Evolutionary conservation across 2,113 vertebrate genomes (phyloP).

Genomic region (Pomatorhinus ruficollis): DNA sequence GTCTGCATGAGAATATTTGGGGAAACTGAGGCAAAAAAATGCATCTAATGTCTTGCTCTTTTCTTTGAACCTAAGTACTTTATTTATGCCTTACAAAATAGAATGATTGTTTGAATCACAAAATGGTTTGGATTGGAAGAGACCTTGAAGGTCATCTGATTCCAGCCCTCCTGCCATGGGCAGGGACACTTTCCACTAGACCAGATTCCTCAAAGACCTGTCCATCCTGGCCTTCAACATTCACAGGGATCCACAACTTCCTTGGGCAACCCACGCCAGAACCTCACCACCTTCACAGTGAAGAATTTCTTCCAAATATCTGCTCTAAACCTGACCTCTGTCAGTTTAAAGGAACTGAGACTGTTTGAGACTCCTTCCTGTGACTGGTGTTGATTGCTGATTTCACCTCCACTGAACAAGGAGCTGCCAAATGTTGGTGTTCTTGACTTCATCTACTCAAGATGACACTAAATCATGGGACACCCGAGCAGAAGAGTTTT

Average conservation of each 20-base stretch:
- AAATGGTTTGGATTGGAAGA: neutral
- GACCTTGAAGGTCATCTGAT: neutral
- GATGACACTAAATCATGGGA: neutral
- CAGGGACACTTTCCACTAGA: neutral
- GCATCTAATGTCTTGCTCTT: accelerated
- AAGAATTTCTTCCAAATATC: neutral
- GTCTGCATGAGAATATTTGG: neutral
- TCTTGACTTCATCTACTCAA: neutral
- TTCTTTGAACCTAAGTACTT: neutral
- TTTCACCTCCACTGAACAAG: neutral
- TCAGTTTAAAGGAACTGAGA: neutral
- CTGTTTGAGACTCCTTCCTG: neutral
- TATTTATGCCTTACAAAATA: neutral
- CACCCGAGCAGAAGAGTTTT: neutral
- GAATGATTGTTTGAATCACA: neutral
- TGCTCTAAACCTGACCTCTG: neutral
- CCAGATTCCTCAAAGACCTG: neutral
- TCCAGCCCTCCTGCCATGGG: neutral
- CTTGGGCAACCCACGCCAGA: neutral
- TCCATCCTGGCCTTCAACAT: neutral
- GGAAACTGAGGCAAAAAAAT: neutral
- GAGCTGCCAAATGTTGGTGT: neutral
- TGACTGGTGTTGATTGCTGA: neutral
- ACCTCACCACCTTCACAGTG: neutral
- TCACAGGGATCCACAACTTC: neutral